A percentile compares a stretch with the other conserved stretches of the same genome.
phyloP scores from a whole-genome alignment of 2,113 vertebrate species.

The Antechinus stuartii region DNA sequence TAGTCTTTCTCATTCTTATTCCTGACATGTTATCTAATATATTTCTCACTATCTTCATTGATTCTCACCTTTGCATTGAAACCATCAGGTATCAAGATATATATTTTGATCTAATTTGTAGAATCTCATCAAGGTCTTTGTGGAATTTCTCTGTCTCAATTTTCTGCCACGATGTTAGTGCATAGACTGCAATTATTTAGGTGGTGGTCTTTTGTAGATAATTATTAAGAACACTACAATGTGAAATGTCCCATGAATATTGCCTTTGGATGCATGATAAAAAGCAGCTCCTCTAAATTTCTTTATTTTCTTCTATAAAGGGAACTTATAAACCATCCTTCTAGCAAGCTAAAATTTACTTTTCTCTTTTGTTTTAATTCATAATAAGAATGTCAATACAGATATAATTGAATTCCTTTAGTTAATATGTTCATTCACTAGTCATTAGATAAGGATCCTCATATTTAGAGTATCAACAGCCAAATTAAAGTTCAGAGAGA shows the following conservation, averaged over 20 bases:
- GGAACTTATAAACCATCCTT: neutral
- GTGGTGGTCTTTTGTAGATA: neutral
- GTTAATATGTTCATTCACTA: neutral
- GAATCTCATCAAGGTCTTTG: neutral
- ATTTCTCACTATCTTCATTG: neutral
- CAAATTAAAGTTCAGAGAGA: neutral
- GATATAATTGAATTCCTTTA: neutral
- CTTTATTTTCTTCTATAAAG: neutral
- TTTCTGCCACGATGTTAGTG: neutral
- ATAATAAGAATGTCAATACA: neutral
- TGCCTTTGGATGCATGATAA: slow-evolving; percentile 1
- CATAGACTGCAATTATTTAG: neutral
- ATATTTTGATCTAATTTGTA: neutral
- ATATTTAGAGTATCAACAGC: neutral
- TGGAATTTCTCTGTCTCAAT: neutral
- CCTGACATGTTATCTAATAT: neutral
- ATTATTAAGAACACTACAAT: neutral
- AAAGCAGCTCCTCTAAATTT: neutral
- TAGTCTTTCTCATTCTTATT: neutral
- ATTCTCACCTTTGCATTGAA: neutral
- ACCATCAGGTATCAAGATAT: neutral
- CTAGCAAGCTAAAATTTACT: neutral
- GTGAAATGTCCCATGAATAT: neutral
- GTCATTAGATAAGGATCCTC: neutral
- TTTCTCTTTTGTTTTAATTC: neutral